Base-by-base conservation (phyloP, 2,888 invertebrate species). In the Clunio marinus region DNA sequence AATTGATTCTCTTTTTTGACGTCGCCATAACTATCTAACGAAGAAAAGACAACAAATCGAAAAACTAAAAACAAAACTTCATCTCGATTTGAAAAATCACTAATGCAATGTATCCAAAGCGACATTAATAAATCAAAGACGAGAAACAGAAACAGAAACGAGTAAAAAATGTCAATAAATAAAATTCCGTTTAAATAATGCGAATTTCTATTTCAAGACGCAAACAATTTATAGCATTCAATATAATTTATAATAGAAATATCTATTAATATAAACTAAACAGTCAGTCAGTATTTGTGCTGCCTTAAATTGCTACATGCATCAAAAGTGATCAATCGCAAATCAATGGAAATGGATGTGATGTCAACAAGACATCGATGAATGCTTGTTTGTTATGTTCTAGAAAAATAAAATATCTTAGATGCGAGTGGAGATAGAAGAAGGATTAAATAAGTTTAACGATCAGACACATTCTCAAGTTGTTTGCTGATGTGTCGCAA, bases 91-190 rank as follows among this genome's bases (percentile, higher is more conserved):
- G 27, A 57, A 25, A 25, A 25, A 57, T 5, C 27, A 2, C n/a
- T 5, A 27, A 20, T n/a, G 1, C 10, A 28, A 32, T 17, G 10
- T 27, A n/a, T 32, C 20, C n/a, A 27, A 57, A 57, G 57, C 57
- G 32, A 59, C 13, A 17, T n/a, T n/a, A n/a, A n/a, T 59, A 59
- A 28, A 59, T 59, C 59, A 59, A 59, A 10, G 28, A 17, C 32
- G n/a, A 57, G 10, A 15, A 32, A 59, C 59, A 22, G 32, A 7
- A 59, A 17, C 27, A 28, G 17, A 13, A 22, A 27, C 24, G 25
- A 24, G 5, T 7, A 59, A 59, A 59, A 59, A 59, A 17, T 59
- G 59, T 59, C 59, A 59, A 59, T 57, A 57, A 57, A 57, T 57
- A 57, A 57, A 57, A 57, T 2, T 57, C 51, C 24, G 13, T 57